A percentile compares a stretch with the other conserved stretches of the same genome.
Conservation (phyloP, 2,797 vertebrate species). For the Hypotaenidia philippensis region DNA sequence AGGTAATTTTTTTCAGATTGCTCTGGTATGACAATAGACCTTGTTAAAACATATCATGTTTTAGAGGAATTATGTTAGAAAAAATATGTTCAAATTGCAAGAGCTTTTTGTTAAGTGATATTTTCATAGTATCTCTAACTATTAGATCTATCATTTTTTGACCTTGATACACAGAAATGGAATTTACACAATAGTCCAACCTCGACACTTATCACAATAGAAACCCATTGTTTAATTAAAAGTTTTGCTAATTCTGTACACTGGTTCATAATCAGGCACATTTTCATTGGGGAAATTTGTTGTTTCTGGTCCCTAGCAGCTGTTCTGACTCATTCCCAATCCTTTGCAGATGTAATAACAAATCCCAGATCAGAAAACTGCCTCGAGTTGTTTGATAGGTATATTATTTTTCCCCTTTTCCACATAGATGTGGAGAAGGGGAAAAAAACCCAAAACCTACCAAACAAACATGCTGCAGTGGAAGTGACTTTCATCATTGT, state of each 20-base stretch:
- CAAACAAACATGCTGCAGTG: neutral
- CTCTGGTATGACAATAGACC: neutral
- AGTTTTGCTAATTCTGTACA: constrained; percentile 28
- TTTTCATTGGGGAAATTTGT: constrained; percentile 32
- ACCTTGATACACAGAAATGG: constrained; percentile 2
- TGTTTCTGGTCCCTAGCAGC: constrained; percentile 40
- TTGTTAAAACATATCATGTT: neutral
- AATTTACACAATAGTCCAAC: constrained; percentile 12
- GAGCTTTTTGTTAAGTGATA: neutral
- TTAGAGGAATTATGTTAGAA: neutral
- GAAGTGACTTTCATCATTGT: neutral
- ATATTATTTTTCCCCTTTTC: neutral
- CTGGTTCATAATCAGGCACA: constrained; percentile 37
- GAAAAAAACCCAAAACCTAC: neutral
- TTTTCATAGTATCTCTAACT: neutral
- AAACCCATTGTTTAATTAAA: constrained; percentile 36
- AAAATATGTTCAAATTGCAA: neutral
- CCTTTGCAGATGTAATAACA: constrained; percentile 47
- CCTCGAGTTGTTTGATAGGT: constrained; percentile 4
- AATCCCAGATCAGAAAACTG: constrained; percentile 18
- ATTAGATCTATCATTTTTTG: neutral
- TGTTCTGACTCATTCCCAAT: constrained; percentile 26
- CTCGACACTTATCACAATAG: constrained; percentile 6
- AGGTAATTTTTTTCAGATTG: neutral
- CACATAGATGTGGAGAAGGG: neutral